Evolutionary conservation across 2,797 vertebrate species (phyloP), one percentile per base, ranked within the genome.

Genomic region (Hippopotamyrus pictus): DNA sequence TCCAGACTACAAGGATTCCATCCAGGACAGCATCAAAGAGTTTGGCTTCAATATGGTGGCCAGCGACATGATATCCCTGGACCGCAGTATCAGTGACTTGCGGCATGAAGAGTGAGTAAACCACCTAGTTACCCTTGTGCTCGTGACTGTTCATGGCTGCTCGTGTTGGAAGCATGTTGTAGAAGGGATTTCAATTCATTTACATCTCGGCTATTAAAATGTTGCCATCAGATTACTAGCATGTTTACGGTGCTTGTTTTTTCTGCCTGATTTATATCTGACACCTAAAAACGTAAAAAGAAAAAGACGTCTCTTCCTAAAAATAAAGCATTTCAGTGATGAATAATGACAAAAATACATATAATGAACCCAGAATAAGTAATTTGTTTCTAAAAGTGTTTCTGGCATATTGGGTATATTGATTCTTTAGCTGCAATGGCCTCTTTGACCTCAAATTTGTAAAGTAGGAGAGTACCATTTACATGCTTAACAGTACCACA

Each of bases 11-110:
- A 99, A 99, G 93, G 97, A 98, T 1, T 93, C 97, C 0, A 87
- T 98, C 93, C 98, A 99, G 95, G 96, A 96, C 92, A 98, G 98
- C 95, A 97, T 99, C 94, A 99, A 98, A 92, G 99, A 99, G 93
- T 99, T 99, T 94, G 99, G 99, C 91, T 99, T 99, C 96, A 99
- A 99, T 94, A 99, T 99, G 98, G 99, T 99, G 93, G 99, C 97
- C 54, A 99, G 98, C 90, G 98, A 99, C 92, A 98, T 99, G 98
- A 99, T 99, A 95, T 99, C 98, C 0, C 95, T 99, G 93, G 99
- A 99, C 94, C 96, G 99, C 91, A 97, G 95, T 11, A 94, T 99
- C 93, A 96, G 93, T 90, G 99, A 99, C 92, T 94, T 99, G 87
- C 97, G 99, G 2, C 97, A 99, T 89, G 97, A 99, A 93, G 98